Conservation (phyloP, 1,140 invertebrate genomes). For the Zaprionus kolodkinae region DNA sequence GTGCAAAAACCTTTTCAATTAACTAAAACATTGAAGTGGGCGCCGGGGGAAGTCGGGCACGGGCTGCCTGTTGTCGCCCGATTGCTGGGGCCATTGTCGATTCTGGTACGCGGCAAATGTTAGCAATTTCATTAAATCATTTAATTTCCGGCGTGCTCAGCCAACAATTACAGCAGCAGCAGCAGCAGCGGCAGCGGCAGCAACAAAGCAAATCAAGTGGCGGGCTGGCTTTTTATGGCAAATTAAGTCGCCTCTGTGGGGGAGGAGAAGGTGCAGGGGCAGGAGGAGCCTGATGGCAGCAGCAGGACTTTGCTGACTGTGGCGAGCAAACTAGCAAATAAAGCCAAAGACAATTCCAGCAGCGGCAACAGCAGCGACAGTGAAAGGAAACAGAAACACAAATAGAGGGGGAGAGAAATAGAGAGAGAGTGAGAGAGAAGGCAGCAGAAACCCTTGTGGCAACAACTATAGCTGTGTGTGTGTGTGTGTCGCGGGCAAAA, state of each 20-base stretch:
- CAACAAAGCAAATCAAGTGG: constrained; percentile 71
- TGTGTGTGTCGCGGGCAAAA: constrained; percentile 13
- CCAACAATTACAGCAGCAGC: constrained; percentile 35
- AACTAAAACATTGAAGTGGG: constrained; percentile 61
- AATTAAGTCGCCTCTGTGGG: constrained; percentile 62
- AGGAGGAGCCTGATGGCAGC: not conserved
- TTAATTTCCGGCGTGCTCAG: constrained; percentile 70
- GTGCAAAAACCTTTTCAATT: constrained; percentile 67
- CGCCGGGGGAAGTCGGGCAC: not conserved
- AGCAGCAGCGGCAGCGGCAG: constrained; percentile 4
- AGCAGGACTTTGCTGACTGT: constrained; percentile 18
- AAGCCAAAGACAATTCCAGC: constrained; percentile 61
- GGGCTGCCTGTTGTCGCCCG: constrained; percentile 32
- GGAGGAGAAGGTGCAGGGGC: not conserved
- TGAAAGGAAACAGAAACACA: not conserved
- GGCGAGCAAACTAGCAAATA: constrained; percentile 56
- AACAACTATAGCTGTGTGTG: constrained; percentile 43
- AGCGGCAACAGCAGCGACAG: constrained; percentile 19
- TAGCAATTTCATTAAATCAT: constrained; percentile 80
- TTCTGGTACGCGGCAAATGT: constrained; percentile 56
- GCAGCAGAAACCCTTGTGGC: constrained; percentile 36
- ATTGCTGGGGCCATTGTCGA: constrained; percentile 3
- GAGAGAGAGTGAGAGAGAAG: not conserved
- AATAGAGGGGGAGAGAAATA: not conserved
- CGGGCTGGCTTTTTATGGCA: constrained; percentile 69